Conservation (phyloP, 2,888 invertebrate species). For the Metacarcinus magister region DNA sequence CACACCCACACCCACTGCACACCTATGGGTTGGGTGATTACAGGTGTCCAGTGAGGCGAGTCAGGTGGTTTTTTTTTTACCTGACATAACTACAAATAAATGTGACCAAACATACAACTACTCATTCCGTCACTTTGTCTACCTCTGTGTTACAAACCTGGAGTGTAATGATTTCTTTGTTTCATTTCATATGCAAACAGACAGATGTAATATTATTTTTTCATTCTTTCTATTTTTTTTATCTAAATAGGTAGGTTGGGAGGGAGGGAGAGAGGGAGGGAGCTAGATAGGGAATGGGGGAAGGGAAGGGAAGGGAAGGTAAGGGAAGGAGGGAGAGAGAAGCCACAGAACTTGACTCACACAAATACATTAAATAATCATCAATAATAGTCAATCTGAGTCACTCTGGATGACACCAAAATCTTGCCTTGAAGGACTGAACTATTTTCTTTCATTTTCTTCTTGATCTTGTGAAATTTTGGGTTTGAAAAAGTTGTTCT, state of each 20-base stretch:
- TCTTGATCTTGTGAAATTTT: not conserved
- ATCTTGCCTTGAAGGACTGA: not conserved
- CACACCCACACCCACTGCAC: too few species aligned
- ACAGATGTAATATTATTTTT: conserved; percentile 3
- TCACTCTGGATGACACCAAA: not conserved
- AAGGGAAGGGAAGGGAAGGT: not conserved
- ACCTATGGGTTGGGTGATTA: too few species aligned
- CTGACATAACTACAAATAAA: too few species aligned
- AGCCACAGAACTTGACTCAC: not conserved
- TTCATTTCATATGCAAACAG: conserved; percentile 16
- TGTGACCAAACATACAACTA: not conserved
- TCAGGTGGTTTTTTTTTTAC: too few species aligned
- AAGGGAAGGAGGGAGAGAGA: not conserved
- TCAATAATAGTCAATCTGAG: not conserved
- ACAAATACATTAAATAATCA: not conserved
- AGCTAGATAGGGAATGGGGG: not conserved
- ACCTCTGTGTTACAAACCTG: not conserved
- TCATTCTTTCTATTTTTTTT: not conserved
- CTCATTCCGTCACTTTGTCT: not conserved
- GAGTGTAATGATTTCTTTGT: not conserved
- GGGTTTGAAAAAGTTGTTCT: not conserved
- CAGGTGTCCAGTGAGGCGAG: too few species aligned
- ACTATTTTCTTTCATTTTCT: not conserved
- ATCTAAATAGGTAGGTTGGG: not conserved
- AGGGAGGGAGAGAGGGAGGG: not conserved